A percentile compares a stretch with the other conserved stretches of the same genome.
Evolutionary conservation across 2,888 invertebrate species (phyloP).

Genomic region (Tromatobia lineatoria): DNA sequence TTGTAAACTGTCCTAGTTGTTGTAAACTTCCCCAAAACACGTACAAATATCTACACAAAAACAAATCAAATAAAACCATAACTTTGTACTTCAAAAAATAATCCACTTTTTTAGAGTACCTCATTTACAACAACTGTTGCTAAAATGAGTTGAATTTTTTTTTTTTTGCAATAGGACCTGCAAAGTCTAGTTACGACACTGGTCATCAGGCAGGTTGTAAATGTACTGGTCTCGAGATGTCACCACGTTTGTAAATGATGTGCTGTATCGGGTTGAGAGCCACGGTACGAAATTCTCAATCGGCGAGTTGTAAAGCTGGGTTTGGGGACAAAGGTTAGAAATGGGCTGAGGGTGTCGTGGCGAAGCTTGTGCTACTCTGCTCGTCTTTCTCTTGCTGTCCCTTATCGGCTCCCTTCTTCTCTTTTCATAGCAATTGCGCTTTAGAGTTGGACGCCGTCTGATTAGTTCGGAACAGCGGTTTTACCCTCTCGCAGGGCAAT

Average conservation of each 20-base stretch:
- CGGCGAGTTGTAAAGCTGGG: slow-evolving; percentile 39
- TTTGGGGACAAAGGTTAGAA: slow-evolving; percentile 22
- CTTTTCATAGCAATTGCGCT: slow-evolving; percentile 23
- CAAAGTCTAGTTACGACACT: too few relatives aligned
- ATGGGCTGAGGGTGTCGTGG: slow-evolving; percentile 1
- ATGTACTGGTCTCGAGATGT: slow-evolving; percentile 8
- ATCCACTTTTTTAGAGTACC: too few relatives aligned
- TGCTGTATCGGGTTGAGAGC: slow-evolving; percentile 19
- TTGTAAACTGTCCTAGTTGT: too few relatives aligned
- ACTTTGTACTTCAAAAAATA: too few relatives aligned
- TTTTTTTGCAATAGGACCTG: too few relatives aligned
- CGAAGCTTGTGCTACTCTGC: slow-evolving; percentile 7
- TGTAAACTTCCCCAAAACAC: too few relatives aligned
- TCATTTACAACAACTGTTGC: too few relatives aligned
- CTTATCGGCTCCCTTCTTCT: slow-evolving; percentile 13
- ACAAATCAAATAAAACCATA: too few relatives aligned
- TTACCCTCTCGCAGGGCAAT: slow-evolving; percentile 43
- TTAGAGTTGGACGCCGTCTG: slow-evolving; percentile 61
- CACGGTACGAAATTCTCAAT: slow-evolving; percentile 34
- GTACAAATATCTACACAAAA: too few relatives aligned
- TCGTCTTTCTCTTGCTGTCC: slow-evolving; percentile 21
- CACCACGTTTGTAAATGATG: neutral
- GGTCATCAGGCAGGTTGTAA: neutral
- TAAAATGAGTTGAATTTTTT: neutral
- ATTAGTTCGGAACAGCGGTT: slow-evolving; percentile 65